Evolutionary conservation across 2,888 invertebrate genomes (phyloP).

Genomic region (Trachelus stipa): DNA sequence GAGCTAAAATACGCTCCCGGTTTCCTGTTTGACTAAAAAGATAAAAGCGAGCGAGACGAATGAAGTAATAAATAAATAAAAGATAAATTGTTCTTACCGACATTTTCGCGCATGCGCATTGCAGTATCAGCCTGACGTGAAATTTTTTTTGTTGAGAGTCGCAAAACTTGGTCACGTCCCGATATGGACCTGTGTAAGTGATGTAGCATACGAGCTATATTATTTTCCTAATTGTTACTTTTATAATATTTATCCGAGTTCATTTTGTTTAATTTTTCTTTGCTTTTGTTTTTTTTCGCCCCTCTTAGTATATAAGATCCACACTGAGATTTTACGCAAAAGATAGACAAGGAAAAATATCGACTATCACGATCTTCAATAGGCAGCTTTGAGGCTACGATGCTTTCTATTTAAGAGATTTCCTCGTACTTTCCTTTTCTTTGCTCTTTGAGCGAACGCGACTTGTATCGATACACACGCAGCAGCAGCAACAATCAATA

Average conservation of each 20-base stretch:
- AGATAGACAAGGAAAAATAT: slow-evolving; percentile 1
- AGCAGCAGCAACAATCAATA: background rate
- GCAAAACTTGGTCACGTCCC: background rate
- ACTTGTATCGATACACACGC: slow-evolving; percentile 28
- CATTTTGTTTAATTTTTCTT: slow-evolving; percentile 36
- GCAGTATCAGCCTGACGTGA: background rate
- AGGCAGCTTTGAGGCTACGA: slow-evolving; percentile 26
- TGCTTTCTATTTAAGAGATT: slow-evolving; percentile 33
- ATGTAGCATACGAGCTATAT: slow-evolving; percentile 39
- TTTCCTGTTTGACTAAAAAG: background rate
- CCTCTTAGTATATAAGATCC: slow-evolving; percentile 42
- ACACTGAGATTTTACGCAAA: slow-evolving; percentile 31
- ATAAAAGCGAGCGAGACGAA: background rate
- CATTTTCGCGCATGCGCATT: background rate
- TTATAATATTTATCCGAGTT: slow-evolving; percentile 49
- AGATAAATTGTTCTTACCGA: background rate
- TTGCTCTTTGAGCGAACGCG: slow-evolving; percentile 40
- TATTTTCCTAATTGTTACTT: slow-evolving; percentile 50
- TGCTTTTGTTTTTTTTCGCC: background rate
- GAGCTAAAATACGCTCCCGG: background rate
- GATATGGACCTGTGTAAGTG: background rate
- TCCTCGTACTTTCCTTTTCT: slow-evolving; percentile 30
- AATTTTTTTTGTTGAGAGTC: background rate
- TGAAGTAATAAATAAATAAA: slow-evolving; percentile 9
- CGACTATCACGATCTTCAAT: slow-evolving; percentile 21